These are phyloP conservation scores for Leucoraja ocellata DNA, from an alignment of 2,797 vertebrate species.

Conservation along the genomic window DNA sequence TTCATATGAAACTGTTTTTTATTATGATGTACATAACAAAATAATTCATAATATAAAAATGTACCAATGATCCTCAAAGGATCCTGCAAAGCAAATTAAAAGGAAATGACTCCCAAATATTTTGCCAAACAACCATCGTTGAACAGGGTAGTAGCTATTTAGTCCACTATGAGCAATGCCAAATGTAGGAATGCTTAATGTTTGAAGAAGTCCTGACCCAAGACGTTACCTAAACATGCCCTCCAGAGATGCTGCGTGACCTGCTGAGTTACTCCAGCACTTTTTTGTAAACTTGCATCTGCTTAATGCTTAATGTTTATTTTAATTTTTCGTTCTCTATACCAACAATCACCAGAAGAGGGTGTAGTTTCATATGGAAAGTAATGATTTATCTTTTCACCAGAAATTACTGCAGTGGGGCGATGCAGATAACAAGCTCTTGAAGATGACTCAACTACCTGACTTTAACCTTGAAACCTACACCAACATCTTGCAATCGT, in stretches of 20 bases:
- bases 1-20: too few species aligned
- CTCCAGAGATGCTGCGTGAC: too few species aligned
- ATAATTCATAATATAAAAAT: not conserved
- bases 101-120: not conserved
- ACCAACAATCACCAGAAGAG: not conserved
- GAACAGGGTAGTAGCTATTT: not conserved
- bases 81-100: not conserved
- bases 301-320: not conserved
- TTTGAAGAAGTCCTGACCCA: too few species aligned
- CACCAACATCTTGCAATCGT: constrained; percentile 44
- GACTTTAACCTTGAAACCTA: constrained; percentile 69
- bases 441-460: constrained; percentile 62
- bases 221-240: too few species aligned
- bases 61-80: not conserved
- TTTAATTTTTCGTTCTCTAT: not conserved
- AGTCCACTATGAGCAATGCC: not conserved
- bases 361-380: not conserved
- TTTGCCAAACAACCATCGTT: not conserved
- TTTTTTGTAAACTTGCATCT: too few species aligned
- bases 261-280: too few species aligned
- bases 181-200: not conserved
- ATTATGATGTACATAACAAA: too few species aligned
- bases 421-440: constrained; percentile 49
- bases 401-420: constrained; percentile 58
- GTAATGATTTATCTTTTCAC: constrained; percentile 31